Evolutionary conservation across 2,797 vertebrate genomes (phyloP), one percentile per base, ranked within the genome.

Genomic region (Myripristis jacobus): DNA sequence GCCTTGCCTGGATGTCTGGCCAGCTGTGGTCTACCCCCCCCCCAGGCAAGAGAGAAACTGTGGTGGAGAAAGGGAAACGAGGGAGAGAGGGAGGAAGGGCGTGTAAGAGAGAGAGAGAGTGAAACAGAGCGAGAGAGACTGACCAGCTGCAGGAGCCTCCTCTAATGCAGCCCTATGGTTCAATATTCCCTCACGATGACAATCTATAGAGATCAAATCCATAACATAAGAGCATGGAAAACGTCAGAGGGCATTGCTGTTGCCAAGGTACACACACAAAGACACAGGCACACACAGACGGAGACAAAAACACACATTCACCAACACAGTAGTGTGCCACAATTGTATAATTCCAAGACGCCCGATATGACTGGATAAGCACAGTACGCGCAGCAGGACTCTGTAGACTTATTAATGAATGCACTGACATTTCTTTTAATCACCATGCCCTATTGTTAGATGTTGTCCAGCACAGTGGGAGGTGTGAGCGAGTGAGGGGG

Each of bases 381-480:
- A 75, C 69, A 70, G 69, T 25, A 73, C 77, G 85, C 64, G n/a
- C 66, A 31, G 73, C 19, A 11, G 56, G 48, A 48, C 85, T 87
- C 79, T 6, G 85, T 70, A 81, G 86, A 87, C 87, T 90, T 84
- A 87, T 83, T 90, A 92, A 92, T 89, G 89, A 92, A 94, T 90
- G 87, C 87, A 62, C 73, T 93, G 91, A 92, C 92, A 91, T 94
- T 93, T 92, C 72, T 83, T 89, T 86, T 91, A 93, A 93, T 91
- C 85, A 72, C 78, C 77, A 66, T 70, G 62, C 41, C 70, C 75
- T 56, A 59, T 60, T 72, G 86, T 88, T 81, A 82, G 78, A 92
- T 68, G 87, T 69, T 79, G 85, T 88, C 85, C 82, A 83, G 82
- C 83, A 69, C 88, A 70, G 85, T 88, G 66, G 89, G 88, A 83